phyloP scores from a whole-genome alignment of 2,888 invertebrate species.

The Cataglyphis cursor region DNA sequence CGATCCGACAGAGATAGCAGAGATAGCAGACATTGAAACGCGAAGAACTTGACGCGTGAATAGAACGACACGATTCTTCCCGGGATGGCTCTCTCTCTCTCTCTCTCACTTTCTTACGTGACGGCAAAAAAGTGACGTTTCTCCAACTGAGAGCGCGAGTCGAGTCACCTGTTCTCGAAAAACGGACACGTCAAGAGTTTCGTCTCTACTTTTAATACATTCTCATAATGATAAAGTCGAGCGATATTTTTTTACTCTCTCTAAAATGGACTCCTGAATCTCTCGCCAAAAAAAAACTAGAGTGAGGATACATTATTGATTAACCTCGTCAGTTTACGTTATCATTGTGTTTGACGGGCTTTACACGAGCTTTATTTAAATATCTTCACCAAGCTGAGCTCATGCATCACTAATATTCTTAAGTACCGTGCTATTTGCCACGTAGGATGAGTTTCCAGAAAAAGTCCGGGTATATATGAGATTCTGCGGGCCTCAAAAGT shows the following conservation, averaged over 20 bases:
- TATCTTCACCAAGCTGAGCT: slow-evolving; percentile 41
- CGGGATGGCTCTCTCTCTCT: neutral
- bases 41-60: slow-evolving; percentile 33
- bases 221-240: neutral
- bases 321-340: slow-evolving; percentile 2
- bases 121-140: neutral
- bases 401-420: slow-evolving; percentile 55
- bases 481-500: slow-evolving; percentile 28
- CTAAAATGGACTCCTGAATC: neutral
- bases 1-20: slow-evolving; percentile 20
- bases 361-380: slow-evolving; percentile 35
- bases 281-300: neutral
- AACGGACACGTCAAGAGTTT: neutral
- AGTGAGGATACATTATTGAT: slow-evolving; percentile 19
- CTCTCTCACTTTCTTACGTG: neutral
- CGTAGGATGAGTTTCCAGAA: slow-evolving; percentile 56
- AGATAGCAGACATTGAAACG: slow-evolving; percentile 8
- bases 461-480: slow-evolving; percentile 52
- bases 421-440: slow-evolving; percentile 54
- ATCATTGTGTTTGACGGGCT: neutral
- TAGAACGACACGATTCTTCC: slow-evolving; percentile 4
- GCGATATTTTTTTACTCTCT: neutral
- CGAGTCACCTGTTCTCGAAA: neutral
- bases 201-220: neutral
- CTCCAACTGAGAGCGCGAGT: neutral